phyloP scores from a whole-genome alignment of 1,140 invertebrate genomes.

The Proctacanthus coquilletti region DNA sequence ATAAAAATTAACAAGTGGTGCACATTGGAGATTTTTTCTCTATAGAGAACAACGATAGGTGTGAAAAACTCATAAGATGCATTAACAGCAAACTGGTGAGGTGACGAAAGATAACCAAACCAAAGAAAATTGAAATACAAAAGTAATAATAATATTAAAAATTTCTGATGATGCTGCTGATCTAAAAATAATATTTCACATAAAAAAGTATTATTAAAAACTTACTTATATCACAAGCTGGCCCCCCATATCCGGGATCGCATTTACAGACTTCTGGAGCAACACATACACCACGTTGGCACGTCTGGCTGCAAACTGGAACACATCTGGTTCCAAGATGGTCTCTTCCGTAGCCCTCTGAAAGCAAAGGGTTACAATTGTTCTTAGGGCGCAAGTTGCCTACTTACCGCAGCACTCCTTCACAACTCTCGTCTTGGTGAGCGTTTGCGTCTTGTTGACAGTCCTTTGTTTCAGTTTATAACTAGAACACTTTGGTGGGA shows the following conservation, averaged over 20 bases:
- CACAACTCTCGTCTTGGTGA: slow-evolving; percentile 56
- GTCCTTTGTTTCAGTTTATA: slow-evolving; percentile 62
- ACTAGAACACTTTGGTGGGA: slow-evolving; percentile 72
- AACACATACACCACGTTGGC: slow-evolving; percentile 69
- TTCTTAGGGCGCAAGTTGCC: no score
- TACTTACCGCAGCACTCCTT: slow-evolving; percentile 62
- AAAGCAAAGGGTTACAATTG: no score
- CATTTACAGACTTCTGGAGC: slow-evolving; percentile 78
- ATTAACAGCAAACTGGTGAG: no score
- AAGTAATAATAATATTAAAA: slow-evolving; percentile 9
- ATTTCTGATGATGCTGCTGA: no score
- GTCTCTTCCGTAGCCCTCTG: slow-evolving; percentile 52
- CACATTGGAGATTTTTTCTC: no score
- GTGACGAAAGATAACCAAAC: no score
- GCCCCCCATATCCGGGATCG: slow-evolving; percentile 71
- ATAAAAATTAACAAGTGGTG: no score
- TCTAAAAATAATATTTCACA: no score
- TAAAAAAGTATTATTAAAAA: slow-evolving; percentile 17
- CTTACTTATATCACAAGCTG: slow-evolving; percentile 75
- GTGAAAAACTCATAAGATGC: no score
- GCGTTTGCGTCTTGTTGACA: slow-evolving; percentile 51
- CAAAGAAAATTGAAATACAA: slow-evolving; percentile 9
- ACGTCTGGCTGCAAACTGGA: slow-evolving; percentile 63
- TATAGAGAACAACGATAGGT: no score
- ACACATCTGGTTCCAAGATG: slow-evolving; percentile 45